Base-by-base conservation (phyloP, 2,888 invertebrate genomes). In the Lacanobia wlatinum region DNA sequence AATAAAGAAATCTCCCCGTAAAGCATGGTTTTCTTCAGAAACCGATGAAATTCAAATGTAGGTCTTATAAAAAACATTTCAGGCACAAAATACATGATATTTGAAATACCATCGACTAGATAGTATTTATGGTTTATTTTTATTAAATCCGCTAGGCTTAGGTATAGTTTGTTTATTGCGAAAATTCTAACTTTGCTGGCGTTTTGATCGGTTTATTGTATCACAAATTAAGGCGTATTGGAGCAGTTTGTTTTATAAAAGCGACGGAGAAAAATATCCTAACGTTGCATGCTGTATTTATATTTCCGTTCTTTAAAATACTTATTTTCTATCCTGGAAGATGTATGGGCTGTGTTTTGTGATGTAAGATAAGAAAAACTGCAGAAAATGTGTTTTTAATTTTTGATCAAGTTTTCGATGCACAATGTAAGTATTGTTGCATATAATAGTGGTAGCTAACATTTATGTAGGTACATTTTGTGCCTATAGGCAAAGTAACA, bases 61-160 rank as follows among this genome's bases (percentile, higher is more conserved):
- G 73, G 23, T 74, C 60, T 74, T 59, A 23, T 23, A 55, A 34
- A 71, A 78, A 76, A 73, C 80, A 64, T 34, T 78, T 72, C 64
- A 76, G 28, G 55, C 52, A 48, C 61, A 43, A 59, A 67, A 62
- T 58, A 80, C 58, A 62, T 58, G 67, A 66, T 77, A 80, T 77
- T 80, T 80, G 48, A 68, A 77, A 80, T 68, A 68, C 62, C 58
- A 76, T 80, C 62, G 62, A 38, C 69, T 63, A 38, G 21, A 65
- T 60, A 23, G 53, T 80, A 76, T 77, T 68, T 80, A 77, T 63
- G 61, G 81, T 76, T 68, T 80, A 62, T 81, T 77, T 80, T 81
- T 68, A 80, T 80, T 80, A 62, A 68, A 80, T 38, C 66, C 38
- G 28, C 28, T 28, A 28, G 28, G n/a, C 21, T 61, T 75, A 80